Conservation (phyloP, 2,113 vertebrate genomes). For the Dinomys branickii region DNA sequence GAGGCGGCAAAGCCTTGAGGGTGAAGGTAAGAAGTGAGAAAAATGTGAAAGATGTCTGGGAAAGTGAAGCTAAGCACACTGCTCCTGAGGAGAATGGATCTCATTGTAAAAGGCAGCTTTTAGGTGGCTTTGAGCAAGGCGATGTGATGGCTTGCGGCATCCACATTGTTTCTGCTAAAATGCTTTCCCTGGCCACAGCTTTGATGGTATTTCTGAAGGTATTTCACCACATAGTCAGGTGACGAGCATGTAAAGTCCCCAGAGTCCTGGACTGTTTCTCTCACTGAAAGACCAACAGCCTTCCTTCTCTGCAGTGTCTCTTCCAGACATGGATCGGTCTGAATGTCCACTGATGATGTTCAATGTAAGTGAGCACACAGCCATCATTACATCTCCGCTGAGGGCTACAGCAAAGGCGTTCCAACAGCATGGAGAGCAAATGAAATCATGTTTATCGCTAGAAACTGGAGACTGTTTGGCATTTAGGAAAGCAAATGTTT, state of each 20-base stretch:
- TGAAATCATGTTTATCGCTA: conserved; percentile 70
- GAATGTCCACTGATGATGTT: not conserved
- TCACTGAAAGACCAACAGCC: not conserved
- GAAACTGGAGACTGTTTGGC: conserved; percentile 55
- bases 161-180: not conserved
- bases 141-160: not conserved
- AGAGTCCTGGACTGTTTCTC: not conserved
- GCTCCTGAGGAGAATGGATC: not conserved
- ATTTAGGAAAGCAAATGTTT: conserved; percentile 72
- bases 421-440: conserved; percentile 34
- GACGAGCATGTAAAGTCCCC: not conserved
- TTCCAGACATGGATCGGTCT: conserved; percentile 16
- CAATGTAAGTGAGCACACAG: not conserved
- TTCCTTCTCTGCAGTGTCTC: not conserved
- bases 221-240: not conserved
- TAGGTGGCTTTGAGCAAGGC: not conserved
- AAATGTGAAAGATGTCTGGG: not conserved
- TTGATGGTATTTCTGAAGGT: not conserved
- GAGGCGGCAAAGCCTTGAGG: not conserved
- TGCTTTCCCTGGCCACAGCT: not conserved
- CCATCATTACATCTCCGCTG: conserved; percentile 9
- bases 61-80: not conserved
- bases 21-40: not conserved
- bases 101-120: not conserved
- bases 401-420: not conserved